These are phyloP conservation scores for Myxocyprinus asiaticus DNA, from an alignment of 2,113 vertebrate species.

Conservation along the genomic window DNA sequence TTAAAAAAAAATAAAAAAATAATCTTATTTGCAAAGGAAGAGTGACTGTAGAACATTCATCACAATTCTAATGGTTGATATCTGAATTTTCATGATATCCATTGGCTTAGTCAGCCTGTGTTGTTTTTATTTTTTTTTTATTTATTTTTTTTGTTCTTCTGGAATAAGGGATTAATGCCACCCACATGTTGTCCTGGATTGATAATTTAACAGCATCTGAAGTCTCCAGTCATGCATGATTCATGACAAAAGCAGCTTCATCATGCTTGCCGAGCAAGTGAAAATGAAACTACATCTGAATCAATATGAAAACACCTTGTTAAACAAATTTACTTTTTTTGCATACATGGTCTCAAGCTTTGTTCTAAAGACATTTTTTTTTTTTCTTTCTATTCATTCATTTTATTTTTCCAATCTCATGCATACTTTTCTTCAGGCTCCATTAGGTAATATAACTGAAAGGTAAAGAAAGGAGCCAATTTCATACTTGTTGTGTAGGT, in stretches of 20 bases:
- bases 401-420: background rate
- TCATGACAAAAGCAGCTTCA: slow-evolving; percentile 3
- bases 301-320: background rate
- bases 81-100: background rate
- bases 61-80: background rate
- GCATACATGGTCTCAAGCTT: background rate
- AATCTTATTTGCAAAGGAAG: background rate
- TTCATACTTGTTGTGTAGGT: background rate
- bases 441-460: background rate
- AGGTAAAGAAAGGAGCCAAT: background rate
- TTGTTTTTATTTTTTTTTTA: no score
- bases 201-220: background rate
- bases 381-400: background rate
- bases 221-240: background rate
- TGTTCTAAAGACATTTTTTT: background rate
- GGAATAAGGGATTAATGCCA: slow-evolving; percentile 4
- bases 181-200: background rate
- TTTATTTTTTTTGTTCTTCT: background rate
- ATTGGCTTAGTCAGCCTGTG: slow-evolving; percentile 3
- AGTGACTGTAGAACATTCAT: background rate
- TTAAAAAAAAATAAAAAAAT: background rate
- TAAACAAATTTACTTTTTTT: background rate
- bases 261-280: background rate
- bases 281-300: background rate
- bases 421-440: no score